These are phyloP conservation scores for Tinamus major DNA, from an alignment of 2,797 vertebrate species.

Conservation along the genomic window DNA sequence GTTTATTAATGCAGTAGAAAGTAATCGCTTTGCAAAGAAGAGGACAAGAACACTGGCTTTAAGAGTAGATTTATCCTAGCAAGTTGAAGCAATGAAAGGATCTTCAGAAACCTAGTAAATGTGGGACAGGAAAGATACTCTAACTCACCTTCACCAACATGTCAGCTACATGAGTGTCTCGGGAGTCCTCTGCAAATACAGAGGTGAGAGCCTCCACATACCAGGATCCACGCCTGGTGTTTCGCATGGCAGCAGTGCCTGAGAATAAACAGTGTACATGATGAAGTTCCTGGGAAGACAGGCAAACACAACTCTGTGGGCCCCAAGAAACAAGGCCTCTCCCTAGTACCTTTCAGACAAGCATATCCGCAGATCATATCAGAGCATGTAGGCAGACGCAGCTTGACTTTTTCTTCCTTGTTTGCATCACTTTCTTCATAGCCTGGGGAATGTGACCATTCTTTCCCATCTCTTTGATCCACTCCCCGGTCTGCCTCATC, in stretches of 20 bases:
- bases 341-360: constrained; percentile 89
- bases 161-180: constrained; percentile 91
- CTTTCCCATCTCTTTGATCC: constrained; percentile 91
- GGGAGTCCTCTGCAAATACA: constrained; percentile 86
- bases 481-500: constrained; percentile 90
- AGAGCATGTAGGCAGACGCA: constrained; percentile 91
- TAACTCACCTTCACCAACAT: constrained; percentile 92
- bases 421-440: constrained; percentile 91
- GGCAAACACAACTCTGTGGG: neutral
- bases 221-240: constrained; percentile 97
- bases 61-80: neutral
- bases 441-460: constrained; percentile 78
- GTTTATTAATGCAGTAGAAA: neutral
- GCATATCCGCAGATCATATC: constrained; percentile 98
- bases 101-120: neutral
- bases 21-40: neutral
- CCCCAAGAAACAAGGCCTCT: neutral
- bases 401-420: constrained; percentile 82
- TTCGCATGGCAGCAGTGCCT: constrained; percentile 96
- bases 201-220: constrained; percentile 91
- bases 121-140: neutral
- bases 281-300: neutral
- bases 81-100: neutral
- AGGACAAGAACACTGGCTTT: neutral
- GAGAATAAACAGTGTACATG: neutral